Conservation (phyloP, 2,797 vertebrate genomes). For the Microctenopoma steveboyesi region DNA sequence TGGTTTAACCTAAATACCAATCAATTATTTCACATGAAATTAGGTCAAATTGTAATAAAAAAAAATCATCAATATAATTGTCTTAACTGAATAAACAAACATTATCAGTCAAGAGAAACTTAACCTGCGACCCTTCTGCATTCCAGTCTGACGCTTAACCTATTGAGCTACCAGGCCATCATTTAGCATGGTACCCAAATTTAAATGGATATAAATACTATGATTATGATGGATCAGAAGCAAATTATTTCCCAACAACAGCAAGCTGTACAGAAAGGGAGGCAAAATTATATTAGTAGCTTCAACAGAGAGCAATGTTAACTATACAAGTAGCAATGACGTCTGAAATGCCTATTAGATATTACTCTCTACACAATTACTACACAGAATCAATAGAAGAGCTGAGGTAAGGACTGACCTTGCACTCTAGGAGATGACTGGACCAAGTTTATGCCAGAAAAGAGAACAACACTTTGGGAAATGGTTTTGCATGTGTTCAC, state of each 20-base stretch:
- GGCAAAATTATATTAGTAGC: constrained; percentile 15
- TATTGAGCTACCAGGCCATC: constrained; percentile 35
- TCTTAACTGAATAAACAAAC: no score
- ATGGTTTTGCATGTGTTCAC: constrained; percentile 4
- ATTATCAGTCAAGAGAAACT: no score
- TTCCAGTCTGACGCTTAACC: no score
- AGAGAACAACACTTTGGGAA: constrained; percentile 14
- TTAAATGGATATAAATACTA: constrained; percentile 58
- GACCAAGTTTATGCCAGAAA: constrained; percentile 19
- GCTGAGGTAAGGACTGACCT: constrained; percentile 50
- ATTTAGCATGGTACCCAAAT: constrained; percentile 48
- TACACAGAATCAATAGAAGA: constrained; percentile 51
- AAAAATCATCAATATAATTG: no score
- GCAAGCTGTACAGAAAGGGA: constrained; percentile 46
- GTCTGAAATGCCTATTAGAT: constrained; percentile 37
- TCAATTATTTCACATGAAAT: no score
- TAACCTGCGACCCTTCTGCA: no score
- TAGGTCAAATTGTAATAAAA: no score
- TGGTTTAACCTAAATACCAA: no score
- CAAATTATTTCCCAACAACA: constrained; percentile 44
- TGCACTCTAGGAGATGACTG: constrained; percentile 34
- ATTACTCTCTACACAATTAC: constrained; percentile 30
- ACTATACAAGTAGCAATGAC: constrained; percentile 1
- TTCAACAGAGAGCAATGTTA: constrained; percentile 13
- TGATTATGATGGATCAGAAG: constrained; percentile 27